Evolutionary conservation across 2,113 vertebrate genomes (phyloP).

Genomic region (Gobiocypris rarus): DNA sequence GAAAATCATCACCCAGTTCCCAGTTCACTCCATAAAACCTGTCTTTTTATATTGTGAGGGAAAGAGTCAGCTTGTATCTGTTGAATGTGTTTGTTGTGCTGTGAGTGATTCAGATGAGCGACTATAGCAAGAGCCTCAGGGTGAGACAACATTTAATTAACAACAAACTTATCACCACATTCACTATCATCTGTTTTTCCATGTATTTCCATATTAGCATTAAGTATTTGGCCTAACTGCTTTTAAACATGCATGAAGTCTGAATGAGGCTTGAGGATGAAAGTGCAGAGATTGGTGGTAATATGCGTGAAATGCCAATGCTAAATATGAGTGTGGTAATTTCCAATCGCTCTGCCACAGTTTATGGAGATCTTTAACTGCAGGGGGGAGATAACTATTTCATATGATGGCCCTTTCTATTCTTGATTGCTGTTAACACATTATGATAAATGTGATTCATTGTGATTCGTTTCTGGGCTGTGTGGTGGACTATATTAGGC

Average conservation of each 20-base stretch:
- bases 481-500: background rate
- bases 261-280: constrained; percentile 11
- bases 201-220: background rate
- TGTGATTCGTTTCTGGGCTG: background rate
- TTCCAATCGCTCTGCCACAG: background rate
- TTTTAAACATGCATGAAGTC: background rate
- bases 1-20: background rate
- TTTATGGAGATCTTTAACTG: background rate
- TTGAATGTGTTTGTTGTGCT: background rate
- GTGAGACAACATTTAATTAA: background rate
- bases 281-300: background rate
- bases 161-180: background rate
- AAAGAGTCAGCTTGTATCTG: background rate
- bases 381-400: background rate
- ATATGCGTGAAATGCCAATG: constrained; percentile 12
- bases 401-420: background rate
- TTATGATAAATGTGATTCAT: background rate
- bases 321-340: background rate
- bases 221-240: background rate
- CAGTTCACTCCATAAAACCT: background rate
- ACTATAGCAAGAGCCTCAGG: background rate
- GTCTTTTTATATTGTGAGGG: background rate
- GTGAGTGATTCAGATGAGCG: background rate
- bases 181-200: background rate
- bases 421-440: background rate